Evolutionary conservation across 2,888 invertebrate genomes (phyloP).

Genomic region (Volucella inflata): DNA sequence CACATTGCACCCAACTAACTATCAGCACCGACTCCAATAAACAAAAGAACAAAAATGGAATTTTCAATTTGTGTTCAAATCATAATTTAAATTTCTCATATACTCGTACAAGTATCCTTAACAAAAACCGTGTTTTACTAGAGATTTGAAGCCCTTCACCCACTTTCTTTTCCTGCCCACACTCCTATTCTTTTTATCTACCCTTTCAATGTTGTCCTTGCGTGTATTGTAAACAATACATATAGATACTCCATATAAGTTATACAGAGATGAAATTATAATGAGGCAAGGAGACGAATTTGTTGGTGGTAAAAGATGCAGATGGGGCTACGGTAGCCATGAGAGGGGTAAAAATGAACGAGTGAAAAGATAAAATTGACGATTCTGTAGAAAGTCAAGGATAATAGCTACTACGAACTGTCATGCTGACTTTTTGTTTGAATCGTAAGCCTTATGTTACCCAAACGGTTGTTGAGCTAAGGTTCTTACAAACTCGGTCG

Average conservation of each 20-base stretch:
- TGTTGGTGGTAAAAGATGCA: neutral
- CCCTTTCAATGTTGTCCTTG: conserved; percentile 22
- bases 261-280: conserved; percentile 60
- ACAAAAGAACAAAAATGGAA: conserved; percentile 18
- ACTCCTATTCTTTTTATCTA: neutral
- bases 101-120: conserved; percentile 33
- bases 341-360: conserved; percentile 54
- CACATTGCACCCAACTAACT: too few relatives aligned
- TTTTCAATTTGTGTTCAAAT: conserved; percentile 61
- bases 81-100: conserved; percentile 62
- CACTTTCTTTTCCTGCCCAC: neutral
- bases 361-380: conserved; percentile 65
- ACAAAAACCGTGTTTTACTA: conserved; percentile 47
- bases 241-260: neutral
- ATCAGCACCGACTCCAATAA: too few relatives aligned
- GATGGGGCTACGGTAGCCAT: conserved; percentile 2
- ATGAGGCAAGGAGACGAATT: conserved; percentile 30
- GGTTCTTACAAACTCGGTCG: too few relatives aligned
- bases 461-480: too few relatives aligned
- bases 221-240: conserved; percentile 49
- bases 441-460: neutral
- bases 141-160: conserved; percentile 20
- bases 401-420: conserved; percentile 52
- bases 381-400: conserved; percentile 54
- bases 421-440: conserved; percentile 31